Evolutionary conservation across 2,113 vertebrate genomes (phyloP), one percentile per base, ranked within the genome.

Genomic region (Symphodus melops): DNA sequence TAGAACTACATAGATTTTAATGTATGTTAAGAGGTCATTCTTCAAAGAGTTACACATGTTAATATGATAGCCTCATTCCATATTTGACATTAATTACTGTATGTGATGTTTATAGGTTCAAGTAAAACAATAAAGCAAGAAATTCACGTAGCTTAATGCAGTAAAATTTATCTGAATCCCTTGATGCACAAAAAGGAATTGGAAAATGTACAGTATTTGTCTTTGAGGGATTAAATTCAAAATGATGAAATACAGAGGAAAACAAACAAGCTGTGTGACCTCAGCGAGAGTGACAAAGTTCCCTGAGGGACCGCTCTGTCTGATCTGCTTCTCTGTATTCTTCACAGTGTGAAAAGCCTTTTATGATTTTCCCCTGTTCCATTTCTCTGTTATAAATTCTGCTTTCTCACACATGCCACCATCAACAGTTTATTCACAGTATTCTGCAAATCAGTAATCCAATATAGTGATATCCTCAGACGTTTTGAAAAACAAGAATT

Each of bases 301-400:
- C 82, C 85, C 85, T n/a, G 23, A 61, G 75, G 76, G 86, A 77
- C 55, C 19, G 60, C 49, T 49, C 10, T 70, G 86, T 86, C 83
- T 84, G 88, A 88, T 84, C 75, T 81, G 66, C 64, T 28, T 72
- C 52, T 67, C 82, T 65, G 79, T 52, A 63, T 57, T 85, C 79
- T 79, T 83, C 86, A 83, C 79, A 82, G 88, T 88, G 85, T 88
- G 83, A 90, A 90, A 92, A 87, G 79, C 88, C 61, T 91, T 89
- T 88, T 88, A 86, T 72, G 73, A 78, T 81, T 84, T 81, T n/a
- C 49, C 13, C 28, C 55, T 25, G 1, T 81, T 57, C 72, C 65
- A 54, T 60, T 63, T 68, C 52, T 63, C 61, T 68, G 46, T 66
- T 65, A 68, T 66, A 70, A 59, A 28, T 77, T 64, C 48, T 61